phyloP scores from a whole-genome alignment of 1,140 invertebrate genomes.

The Hormaphis cornu region DNA sequence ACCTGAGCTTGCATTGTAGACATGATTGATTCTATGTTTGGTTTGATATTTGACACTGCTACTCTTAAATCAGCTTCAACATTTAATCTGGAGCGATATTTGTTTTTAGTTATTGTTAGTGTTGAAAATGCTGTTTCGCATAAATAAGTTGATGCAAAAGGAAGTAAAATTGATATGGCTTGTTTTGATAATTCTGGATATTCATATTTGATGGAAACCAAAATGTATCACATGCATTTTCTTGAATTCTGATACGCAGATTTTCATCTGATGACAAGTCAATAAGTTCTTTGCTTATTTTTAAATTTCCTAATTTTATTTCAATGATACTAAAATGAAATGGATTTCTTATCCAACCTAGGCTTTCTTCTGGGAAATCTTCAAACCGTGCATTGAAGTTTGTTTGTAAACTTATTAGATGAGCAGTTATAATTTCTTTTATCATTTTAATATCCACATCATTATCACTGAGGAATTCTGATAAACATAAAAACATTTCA shows the following conservation, averaged over 20 bases:
- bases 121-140: too few species aligned
- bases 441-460: neutral
- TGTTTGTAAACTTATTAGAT: neutral
- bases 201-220: neutral
- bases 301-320: too few species aligned
- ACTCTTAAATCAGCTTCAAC: too few species aligned
- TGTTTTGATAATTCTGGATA: constrained; percentile 1
- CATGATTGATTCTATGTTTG: neutral
- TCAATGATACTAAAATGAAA: too few species aligned
- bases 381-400: neutral
- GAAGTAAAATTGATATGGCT: neutral
- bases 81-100: neutral
- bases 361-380: too few species aligned
- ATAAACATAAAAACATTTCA: neutral
- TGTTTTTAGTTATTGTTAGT: neutral
- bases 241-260: neutral
- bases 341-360: too few species aligned
- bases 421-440: neutral
- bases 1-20: neutral
- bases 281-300: neutral
- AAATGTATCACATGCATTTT: neutral
- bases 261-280: neutral
- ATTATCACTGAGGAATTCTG: neutral
- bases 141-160: neutral
- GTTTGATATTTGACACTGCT: too few species aligned